These are phyloP conservation scores for Urocynchramus pylzowi DNA, from an alignment of 2,113 vertebrate genomes.

Conservation along the genomic window DNA sequence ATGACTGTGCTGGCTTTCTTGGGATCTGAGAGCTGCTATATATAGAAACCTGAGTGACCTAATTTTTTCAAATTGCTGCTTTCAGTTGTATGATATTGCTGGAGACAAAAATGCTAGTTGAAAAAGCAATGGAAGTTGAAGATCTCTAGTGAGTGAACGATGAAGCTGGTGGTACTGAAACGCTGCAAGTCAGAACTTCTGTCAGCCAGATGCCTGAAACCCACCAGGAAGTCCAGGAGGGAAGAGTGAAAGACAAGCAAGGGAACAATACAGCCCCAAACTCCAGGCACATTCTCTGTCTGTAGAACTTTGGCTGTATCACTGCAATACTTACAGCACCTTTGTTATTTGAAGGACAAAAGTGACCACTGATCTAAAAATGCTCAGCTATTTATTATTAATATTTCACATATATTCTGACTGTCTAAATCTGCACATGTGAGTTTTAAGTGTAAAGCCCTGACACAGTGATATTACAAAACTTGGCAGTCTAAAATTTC, in stretches of 20 bases:
- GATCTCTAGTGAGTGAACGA: not conserved
- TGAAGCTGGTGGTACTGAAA: not conserved
- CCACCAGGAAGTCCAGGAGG: not conserved
- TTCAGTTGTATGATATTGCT: not conserved
- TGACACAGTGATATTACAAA: not conserved
- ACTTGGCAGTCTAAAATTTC: not conserved
- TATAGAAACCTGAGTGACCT: conserved; percentile 12
- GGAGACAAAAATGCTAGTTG: not conserved
- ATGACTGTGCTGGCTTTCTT: not conserved
- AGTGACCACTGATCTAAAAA: not conserved
- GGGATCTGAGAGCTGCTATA: conserved; percentile 6
- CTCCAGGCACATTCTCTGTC: not conserved
- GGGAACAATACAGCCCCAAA: not conserved
- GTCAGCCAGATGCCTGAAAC: not conserved
- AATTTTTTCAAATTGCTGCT: conserved; percentile 32
- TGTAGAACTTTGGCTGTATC: not conserved
- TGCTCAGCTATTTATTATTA: not conserved
- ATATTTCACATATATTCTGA: not conserved
- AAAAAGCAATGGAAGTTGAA: not conserved
- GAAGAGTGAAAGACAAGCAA: not conserved
- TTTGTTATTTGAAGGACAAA: fast-evolving
- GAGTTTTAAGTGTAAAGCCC: not conserved
- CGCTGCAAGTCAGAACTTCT: not conserved
- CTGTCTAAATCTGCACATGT: not conserved
- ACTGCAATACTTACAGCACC: not conserved